Percentiles rank a stretch among this genome's conserved stretches.
These are phyloP conservation scores for Sinocyclocheilus anophthalmus DNA, from an alignment of 2,113 vertebrate genomes.

Conservation along the genomic window DNA sequence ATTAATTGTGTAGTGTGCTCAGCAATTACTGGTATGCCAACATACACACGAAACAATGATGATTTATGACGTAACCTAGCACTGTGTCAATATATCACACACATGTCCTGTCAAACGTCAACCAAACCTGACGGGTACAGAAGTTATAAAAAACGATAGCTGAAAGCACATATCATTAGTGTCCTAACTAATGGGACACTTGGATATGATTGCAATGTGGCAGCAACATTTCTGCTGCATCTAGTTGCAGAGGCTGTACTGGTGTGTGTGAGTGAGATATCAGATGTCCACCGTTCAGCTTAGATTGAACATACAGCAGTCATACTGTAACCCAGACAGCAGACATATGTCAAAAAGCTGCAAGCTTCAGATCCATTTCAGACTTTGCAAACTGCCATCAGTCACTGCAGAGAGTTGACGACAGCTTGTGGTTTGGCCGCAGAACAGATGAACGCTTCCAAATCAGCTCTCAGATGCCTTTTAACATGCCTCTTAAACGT, in stretches of 20 bases:
- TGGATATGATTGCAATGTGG: background rate
- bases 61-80: background rate
- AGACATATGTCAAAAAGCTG: conserved; percentile 2
- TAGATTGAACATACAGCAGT: background rate
- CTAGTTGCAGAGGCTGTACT: background rate
- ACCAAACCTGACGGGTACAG: background rate
- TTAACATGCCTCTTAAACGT: background rate
- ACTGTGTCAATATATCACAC: background rate
- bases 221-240: background rate
- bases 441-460: background rate
- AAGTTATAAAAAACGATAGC: background rate
- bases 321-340: conserved; percentile 19
- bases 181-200: background rate
- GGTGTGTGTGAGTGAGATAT: background rate
- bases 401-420: conserved; percentile 33
- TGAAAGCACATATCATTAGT: background rate
- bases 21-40: background rate
- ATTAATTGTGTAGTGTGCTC: background rate
- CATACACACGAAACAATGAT: background rate
- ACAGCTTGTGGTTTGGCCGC: conserved; percentile 16
- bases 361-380: conserved; percentile 26
- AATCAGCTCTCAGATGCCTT: background rate
- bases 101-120: too few relatives aligned
- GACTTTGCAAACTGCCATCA: conserved; percentile 8
- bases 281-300: background rate